Percentiles rank a stretch among this genome's conserved stretches.
Evolutionary conservation across 2,888 invertebrate species (phyloP).

Genomic region (Diplazon laetatorius): DNA sequence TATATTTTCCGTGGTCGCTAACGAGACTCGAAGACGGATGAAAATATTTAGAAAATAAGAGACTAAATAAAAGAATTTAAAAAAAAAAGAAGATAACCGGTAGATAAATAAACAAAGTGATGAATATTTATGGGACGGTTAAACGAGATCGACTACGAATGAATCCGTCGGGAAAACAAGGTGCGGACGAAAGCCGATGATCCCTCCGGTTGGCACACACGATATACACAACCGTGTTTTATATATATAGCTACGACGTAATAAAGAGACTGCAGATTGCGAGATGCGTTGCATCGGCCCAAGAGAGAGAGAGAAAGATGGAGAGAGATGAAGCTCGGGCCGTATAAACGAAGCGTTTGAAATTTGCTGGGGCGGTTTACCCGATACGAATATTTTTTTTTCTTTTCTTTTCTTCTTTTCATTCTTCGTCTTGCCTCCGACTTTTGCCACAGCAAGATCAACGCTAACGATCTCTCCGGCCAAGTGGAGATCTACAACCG

Average conservation of each 20-base stretch:
- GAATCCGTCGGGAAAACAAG: conserved; percentile 49
- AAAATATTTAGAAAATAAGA: neutral
- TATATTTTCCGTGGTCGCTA: neutral
- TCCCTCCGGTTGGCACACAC: conserved; percentile 17
- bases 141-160: conserved; percentile 49
- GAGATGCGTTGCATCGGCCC: conserved; percentile 42
- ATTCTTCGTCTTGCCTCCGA: conserved; percentile 35
- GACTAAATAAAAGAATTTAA: no score
- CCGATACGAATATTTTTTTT: no score
- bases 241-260: conserved; percentile 24
- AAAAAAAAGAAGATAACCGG: no score
- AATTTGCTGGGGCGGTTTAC: conserved; percentile 61
- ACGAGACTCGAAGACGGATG: conserved; percentile 30
- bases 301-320: no score
- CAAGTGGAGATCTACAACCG: conserved; percentile 57
- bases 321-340: conserved; percentile 29
- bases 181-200: conserved; percentile 18
- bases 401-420: no score
- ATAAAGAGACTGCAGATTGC: conserved; percentile 41
- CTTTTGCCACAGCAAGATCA: conserved; percentile 54
- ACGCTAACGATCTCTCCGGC: conserved; percentile 64
- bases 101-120: conserved; percentile 30
- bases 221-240: conserved; percentile 9
- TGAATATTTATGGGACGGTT: conserved; percentile 54
- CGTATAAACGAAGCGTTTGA: conserved; percentile 58